Percentiles rank a stretch among this genome's conserved stretches.
These are phyloP conservation scores for Malachius bipustulatus DNA, from an alignment of 2,888 invertebrate species.

Conservation along the genomic window DNA sequence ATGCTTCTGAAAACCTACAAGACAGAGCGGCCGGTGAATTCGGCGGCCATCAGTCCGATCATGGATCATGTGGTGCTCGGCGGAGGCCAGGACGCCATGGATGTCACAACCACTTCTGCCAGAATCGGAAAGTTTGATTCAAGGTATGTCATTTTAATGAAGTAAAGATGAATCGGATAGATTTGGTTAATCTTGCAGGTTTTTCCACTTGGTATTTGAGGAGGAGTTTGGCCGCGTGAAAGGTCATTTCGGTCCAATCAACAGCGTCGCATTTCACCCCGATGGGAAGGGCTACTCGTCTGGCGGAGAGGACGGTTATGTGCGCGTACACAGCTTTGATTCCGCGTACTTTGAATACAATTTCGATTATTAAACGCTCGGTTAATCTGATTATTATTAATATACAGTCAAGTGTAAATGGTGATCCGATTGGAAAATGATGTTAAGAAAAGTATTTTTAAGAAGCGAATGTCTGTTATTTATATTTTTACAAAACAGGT, in stretches of 20 bases:
- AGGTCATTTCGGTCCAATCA: conserved; percentile 99
- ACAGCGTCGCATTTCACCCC: conserved; percentile 95
- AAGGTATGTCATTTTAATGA: no score
- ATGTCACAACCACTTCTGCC: conserved; percentile 90
- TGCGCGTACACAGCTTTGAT: conserved; percentile 92
- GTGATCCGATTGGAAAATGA: no score
- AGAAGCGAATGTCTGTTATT: no score
- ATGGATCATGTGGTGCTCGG: conserved; percentile 94
- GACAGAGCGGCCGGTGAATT: conserved; percentile 96
- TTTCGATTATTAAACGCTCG: conserved; percentile 78
- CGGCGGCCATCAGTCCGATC: conserved; percentile 92
- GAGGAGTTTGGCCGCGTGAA: conserved; percentile 97
- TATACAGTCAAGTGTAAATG: no score
- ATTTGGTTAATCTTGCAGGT: conserved; percentile 37
- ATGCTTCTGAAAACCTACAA: conserved; percentile 88
- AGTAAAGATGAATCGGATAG: no score
- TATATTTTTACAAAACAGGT: no score
- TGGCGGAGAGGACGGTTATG: conserved; percentile 98
- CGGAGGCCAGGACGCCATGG: conserved; percentile 99
- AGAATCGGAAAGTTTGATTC: conserved; percentile 95
- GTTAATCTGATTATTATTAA: no score
- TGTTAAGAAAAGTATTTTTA: no score
- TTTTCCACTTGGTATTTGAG: conserved; percentile 92
- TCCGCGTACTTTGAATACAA: conserved; percentile 92
- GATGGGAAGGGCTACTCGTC: conserved; percentile 94